Conservation (phyloP, 2,113 vertebrate genomes). For the Circaetus gallicus region DNA sequence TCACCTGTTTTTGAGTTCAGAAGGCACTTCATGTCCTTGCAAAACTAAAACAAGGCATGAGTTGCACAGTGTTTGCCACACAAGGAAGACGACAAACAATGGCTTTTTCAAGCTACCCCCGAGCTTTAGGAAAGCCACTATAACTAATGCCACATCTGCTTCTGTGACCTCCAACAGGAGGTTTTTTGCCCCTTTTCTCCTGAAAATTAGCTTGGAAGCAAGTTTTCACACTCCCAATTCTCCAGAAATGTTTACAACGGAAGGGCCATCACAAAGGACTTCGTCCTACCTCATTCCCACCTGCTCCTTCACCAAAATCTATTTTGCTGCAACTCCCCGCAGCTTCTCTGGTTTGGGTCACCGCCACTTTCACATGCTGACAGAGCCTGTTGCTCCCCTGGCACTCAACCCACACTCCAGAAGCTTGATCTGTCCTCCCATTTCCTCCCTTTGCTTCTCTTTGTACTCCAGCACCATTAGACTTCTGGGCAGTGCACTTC, state of each 20-base stretch:
- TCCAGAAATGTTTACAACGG: neutral
- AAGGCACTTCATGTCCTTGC: too few species aligned
- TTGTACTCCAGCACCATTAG: neutral
- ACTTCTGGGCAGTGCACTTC: neutral
- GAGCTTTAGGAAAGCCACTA: neutral
- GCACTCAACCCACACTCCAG: neutral
- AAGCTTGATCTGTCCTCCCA: neutral
- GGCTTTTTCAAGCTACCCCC: neutral
- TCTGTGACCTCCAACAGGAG: neutral
- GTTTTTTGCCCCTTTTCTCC: neutral
- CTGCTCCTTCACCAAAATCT: conserved; percentile 31
- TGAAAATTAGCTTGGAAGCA: neutral
- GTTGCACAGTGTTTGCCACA: too few species aligned
- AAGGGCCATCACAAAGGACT: neutral
- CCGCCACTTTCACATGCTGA: neutral
- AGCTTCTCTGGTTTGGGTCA: neutral
- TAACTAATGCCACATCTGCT: neutral
- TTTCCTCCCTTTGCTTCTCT: neutral
- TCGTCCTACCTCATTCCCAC: neutral
- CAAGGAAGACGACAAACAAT: neutral
- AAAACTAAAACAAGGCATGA: neutral
- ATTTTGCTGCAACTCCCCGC: neutral
- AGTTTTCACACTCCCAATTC: neutral
- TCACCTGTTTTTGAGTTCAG: fast-evolving
- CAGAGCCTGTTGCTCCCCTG: neutral